These are phyloP conservation scores for Amiota communis DNA, from an alignment of 2,888 invertebrate species.

Conservation along the genomic window DNA sequence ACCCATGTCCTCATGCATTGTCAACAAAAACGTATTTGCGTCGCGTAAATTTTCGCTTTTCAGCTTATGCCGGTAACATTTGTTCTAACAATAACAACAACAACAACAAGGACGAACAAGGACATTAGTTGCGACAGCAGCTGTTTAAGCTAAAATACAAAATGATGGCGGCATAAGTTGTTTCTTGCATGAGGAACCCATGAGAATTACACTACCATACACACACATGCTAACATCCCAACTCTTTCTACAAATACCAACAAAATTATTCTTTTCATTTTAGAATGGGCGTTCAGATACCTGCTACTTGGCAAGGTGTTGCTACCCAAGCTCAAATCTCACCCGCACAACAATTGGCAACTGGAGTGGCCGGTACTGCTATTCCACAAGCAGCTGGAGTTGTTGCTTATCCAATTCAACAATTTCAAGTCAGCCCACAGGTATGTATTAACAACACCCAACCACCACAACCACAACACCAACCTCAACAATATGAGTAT, in stretches of 20 bases:
- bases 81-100: constrained; percentile 20
- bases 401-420: constrained; percentile 92
- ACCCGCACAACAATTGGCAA: constrained; percentile 80
- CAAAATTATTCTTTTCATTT: constrained; percentile 29
- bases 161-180: constrained; percentile 34
- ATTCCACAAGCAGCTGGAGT: constrained; percentile 85
- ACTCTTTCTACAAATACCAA: neutral
- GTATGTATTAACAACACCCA: constrained; percentile 59
- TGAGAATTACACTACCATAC: constrained; percentile 35
- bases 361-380: constrained; percentile 80
- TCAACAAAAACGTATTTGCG: constrained; percentile 50
- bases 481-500: too few relatives aligned
- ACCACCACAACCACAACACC: too few relatives aligned
- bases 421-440: constrained; percentile 85
- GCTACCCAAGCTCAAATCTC: constrained; percentile 83
- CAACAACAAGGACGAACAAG: constrained; percentile 16
- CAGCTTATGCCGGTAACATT: constrained; percentile 31
- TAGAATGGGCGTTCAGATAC: constrained; percentile 90
- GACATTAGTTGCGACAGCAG: constrained; percentile 25
- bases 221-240: constrained; percentile 25
- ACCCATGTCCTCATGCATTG: constrained; percentile 41
- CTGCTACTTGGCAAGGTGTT: constrained; percentile 84
- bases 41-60: constrained; percentile 45
- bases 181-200: constrained; percentile 19
- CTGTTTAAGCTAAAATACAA: constrained; percentile 19